Conservation (phyloP, 1,140 invertebrate species). For the Pollicipes pollicipes region DNA sequence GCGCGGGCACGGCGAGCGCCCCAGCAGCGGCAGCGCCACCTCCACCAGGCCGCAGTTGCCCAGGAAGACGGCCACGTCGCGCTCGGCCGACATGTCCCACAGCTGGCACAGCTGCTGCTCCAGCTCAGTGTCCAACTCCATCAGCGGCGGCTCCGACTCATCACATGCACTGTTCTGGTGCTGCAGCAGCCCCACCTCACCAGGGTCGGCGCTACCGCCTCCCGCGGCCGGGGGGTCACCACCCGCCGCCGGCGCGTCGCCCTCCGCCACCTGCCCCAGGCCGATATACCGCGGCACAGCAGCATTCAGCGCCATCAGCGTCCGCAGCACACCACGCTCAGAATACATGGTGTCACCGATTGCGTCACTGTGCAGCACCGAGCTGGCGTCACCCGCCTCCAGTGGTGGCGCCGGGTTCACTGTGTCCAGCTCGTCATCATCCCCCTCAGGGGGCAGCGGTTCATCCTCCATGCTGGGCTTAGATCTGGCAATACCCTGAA, state of each 20-base stretch:
- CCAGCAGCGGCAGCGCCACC: neutral
- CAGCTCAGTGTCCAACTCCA: slow-evolving; percentile 31
- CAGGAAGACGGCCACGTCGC: slow-evolving; percentile 46
- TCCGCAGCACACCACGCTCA: slow-evolving; percentile 47
- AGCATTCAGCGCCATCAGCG: slow-evolving; percentile 30
- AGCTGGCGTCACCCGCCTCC: slow-evolving; percentile 17
- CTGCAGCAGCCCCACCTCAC: too few species aligned
- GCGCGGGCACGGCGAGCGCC: neutral
- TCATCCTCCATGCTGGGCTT: too few species aligned
- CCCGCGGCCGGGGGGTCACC: too few species aligned
- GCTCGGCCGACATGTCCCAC: slow-evolving; percentile 58
- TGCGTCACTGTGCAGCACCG: slow-evolving; percentile 44
- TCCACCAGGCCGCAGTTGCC: neutral
- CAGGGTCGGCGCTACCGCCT: too few species aligned
- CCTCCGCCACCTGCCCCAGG: neutral
- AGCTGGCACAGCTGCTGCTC: slow-evolving; percentile 50
- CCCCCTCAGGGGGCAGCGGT: too few species aligned
- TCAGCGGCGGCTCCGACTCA: slow-evolving; percentile 30
- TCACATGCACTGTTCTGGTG: too few species aligned
- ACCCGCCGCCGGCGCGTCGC: too few species aligned
- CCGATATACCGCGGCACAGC: neutral
- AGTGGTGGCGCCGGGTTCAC: slow-evolving; percentile 11
- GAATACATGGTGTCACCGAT: slow-evolving; percentile 56
- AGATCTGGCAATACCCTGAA: too few species aligned
- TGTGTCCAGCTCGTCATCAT: too few species aligned